These are phyloP conservation scores for Arctia plantaginis DNA, from an alignment of 2,888 invertebrate species.

Conservation along the genomic window DNA sequence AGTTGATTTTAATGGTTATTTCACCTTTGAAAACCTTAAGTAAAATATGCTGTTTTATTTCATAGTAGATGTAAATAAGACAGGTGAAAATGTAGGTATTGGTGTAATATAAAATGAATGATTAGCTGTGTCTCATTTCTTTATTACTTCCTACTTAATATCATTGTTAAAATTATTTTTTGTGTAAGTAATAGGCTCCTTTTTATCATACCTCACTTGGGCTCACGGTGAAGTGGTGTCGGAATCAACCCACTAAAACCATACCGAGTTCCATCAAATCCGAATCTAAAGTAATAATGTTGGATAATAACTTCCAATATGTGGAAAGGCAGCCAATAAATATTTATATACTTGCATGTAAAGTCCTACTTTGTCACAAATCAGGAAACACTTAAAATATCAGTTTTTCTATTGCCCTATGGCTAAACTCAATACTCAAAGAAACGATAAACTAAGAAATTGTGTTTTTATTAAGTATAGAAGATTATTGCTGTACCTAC, in stretches of 20 bases:
- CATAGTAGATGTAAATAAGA: neutral
- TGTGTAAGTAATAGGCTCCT: neutral
- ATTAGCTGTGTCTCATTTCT: neutral
- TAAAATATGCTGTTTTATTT: neutral
- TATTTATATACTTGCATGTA: neutral
- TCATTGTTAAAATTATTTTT: no score
- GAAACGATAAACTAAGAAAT: no score
- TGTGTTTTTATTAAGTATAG: no score
- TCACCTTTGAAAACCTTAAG: neutral
- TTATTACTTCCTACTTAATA: neutral
- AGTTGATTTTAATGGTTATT: neutral
- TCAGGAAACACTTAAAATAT: no score
- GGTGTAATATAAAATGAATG: neutral
- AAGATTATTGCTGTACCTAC: no score
- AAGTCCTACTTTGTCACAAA: neutral
- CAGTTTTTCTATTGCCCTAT: no score
- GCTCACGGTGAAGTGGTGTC: neutral
- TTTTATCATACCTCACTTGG: neutral
- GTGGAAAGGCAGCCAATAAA: neutral
- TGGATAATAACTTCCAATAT: neutral
- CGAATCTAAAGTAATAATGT: no score
- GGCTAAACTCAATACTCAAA: no score
- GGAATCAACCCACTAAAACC: neutral
- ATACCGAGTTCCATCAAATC: neutral
- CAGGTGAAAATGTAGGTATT: neutral